phyloP scores from a whole-genome alignment of 2,113 vertebrate genomes.

The Pelobates fuscus region DNA sequence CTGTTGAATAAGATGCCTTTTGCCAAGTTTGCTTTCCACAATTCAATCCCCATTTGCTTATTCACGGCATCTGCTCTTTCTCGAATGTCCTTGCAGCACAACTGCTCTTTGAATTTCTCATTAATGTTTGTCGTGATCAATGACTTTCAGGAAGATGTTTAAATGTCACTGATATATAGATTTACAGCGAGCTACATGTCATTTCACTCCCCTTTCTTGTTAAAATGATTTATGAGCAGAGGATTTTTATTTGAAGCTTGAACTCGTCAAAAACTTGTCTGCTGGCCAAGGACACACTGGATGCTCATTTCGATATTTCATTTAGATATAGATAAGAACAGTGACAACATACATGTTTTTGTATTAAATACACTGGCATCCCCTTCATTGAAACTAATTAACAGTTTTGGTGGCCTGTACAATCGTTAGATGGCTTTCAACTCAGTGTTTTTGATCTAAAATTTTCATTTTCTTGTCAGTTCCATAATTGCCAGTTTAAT shows the following conservation, averaged over 20 bases:
- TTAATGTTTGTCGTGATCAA: neutral
- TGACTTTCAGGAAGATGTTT: neutral
- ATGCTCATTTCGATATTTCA: neutral
- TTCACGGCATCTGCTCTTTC: neutral
- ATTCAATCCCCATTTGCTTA: neutral
- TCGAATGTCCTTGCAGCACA: neutral
- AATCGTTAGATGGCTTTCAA: no score
- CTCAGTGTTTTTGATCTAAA: no score
- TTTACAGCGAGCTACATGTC: neutral
- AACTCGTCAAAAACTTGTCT: neutral
- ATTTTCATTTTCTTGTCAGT: no score
- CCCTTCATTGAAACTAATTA: no score
- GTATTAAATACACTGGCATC: no score
- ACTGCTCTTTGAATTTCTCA: neutral
- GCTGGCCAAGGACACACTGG: neutral
- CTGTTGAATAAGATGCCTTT: neutral
- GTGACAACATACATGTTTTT: no score
- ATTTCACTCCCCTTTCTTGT: neutral
- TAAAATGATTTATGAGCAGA: conserved; percentile 4
- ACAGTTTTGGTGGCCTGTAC: no score
- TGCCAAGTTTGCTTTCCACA: neutral
- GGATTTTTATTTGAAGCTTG: neutral
- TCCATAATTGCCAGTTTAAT: no score
- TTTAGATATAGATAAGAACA: no score
- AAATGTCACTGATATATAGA: neutral